These are phyloP conservation scores for Thalassoma bifasciatum DNA, from an alignment of 2,113 vertebrate genomes.

Conservation along the genomic window DNA sequence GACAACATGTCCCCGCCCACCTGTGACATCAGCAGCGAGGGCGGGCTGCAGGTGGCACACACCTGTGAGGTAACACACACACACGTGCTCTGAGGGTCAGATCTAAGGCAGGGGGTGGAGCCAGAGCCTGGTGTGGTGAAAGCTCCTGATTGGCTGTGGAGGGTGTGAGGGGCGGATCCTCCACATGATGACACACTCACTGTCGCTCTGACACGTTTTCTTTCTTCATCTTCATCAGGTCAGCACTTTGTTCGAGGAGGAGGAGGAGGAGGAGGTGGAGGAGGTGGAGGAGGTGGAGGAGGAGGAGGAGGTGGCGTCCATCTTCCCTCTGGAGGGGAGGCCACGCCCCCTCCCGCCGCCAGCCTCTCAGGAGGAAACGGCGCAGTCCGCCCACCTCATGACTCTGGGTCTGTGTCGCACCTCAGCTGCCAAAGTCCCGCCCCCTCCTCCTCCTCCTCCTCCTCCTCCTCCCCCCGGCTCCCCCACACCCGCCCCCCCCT, in stretches of 20 bases:
- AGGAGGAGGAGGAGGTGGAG: slow-evolving; percentile 7
- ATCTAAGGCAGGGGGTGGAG: too few relatives aligned
- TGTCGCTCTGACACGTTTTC: neutral
- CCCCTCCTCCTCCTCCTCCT: neutral
- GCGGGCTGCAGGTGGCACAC: slow-evolving; percentile 55
- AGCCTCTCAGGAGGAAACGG: slow-evolving; percentile 72
- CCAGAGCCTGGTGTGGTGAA: too few relatives aligned
- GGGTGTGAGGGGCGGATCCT: too few relatives aligned
- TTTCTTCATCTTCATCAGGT: slow-evolving; percentile 66
- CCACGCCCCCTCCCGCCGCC: slow-evolving; percentile 51
- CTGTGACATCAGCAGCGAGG: slow-evolving; percentile 69
- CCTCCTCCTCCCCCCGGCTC: slow-evolving; percentile 1
- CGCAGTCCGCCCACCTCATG: slow-evolving; percentile 80
- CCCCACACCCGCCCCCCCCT: slow-evolving; percentile 12
- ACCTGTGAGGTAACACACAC: slow-evolving; percentile 75
- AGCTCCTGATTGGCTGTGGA: too few relatives aligned
- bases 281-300: slow-evolving; percentile 53
- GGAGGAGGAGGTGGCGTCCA: slow-evolving; percentile 55
- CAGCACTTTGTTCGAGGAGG: slow-evolving; percentile 77
- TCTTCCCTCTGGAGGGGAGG: slow-evolving; percentile 70
- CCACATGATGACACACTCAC: too few relatives aligned
- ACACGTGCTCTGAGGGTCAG: neutral
- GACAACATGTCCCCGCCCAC: slow-evolving; percentile 71
- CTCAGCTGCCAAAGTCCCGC: slow-evolving; percentile 61
- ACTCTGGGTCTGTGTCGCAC: slow-evolving; percentile 71